Conservation (phyloP, 1,140 invertebrate genomes). For the Musca domestica region DNA sequence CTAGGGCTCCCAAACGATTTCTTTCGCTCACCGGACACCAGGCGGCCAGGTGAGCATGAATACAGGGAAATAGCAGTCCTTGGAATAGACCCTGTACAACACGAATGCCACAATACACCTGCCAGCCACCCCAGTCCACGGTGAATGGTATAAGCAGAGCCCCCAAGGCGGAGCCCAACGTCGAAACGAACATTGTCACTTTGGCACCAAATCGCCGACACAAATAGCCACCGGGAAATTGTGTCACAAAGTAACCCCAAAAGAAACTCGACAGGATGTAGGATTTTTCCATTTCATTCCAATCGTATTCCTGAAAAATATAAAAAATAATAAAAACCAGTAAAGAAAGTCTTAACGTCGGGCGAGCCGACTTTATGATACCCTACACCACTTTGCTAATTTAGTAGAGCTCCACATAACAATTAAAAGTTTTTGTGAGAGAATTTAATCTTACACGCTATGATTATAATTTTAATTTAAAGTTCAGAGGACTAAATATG, state of each 20-base stretch:
- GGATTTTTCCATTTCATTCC: constrained; percentile 57
- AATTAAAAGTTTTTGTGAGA: too few relatives aligned
- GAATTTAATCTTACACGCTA: too few relatives aligned
- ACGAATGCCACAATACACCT: constrained; percentile 61
- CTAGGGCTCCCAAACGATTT: constrained; percentile 59
- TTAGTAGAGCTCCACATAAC: too few relatives aligned
- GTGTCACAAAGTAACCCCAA: constrained; percentile 59
- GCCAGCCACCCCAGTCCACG: constrained; percentile 59
- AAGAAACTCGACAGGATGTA: constrained; percentile 66
- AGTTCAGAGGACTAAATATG: too few relatives aligned
- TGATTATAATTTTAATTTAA: too few relatives aligned
- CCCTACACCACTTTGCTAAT: too few relatives aligned
- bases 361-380: too few relatives aligned
- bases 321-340: too few relatives aligned
- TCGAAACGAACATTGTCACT: constrained; percentile 61
- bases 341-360: too few relatives aligned
- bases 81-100: constrained; percentile 74
- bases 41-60: constrained; percentile 76
- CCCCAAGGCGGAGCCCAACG: constrained; percentile 56
- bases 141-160: constrained; percentile 55
- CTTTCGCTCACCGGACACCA: constrained; percentile 69
- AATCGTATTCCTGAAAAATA: constrained; percentile 55
- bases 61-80: constrained; percentile 75
- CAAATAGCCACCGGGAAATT: constrained; percentile 68
- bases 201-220: constrained; percentile 65